Evolutionary conservation across 2,888 invertebrate genomes (phyloP).

Genomic region (Diarsia rubi): DNA sequence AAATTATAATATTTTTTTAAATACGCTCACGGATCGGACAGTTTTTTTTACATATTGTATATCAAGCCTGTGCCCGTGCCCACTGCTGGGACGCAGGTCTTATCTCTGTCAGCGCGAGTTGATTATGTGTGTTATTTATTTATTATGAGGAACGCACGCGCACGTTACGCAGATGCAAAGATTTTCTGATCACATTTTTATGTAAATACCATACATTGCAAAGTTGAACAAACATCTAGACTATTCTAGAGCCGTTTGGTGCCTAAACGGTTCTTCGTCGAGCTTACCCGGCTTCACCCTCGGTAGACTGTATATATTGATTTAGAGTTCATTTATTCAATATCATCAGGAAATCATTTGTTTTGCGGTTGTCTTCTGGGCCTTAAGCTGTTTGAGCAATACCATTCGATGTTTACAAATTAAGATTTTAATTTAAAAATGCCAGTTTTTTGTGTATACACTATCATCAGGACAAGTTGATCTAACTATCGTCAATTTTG

Average conservation of each 20-base stretch:
- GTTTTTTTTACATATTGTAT: background rate
- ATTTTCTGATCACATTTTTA: slow-evolving; percentile 1
- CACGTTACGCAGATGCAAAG: background rate
- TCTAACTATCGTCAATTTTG: background rate
- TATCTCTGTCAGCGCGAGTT: background rate
- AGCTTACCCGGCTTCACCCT: too few relatives aligned
- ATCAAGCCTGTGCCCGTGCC: background rate
- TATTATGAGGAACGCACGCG: too few relatives aligned
- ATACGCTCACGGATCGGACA: too few relatives aligned
- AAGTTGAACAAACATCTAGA: background rate
- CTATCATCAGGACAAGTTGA: background rate
- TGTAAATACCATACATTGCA: background rate
- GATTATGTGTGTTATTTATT: background rate
- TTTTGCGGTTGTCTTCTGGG: background rate
- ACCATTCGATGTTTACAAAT: background rate
- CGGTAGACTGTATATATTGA: background rate
- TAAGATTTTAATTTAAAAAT: slow-evolving; percentile 6
- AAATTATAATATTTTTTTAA: too few relatives aligned
- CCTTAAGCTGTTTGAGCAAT: slow-evolving; percentile 31
- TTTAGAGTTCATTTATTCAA: slow-evolving; percentile 12
- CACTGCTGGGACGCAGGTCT: background rate
- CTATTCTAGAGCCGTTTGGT: too few relatives aligned
- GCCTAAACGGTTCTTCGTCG: background rate
- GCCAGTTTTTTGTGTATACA: background rate
- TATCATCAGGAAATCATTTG: background rate